Conservation (phyloP, 2,888 invertebrate genomes). For the Drosophila pseudotalamancana region DNA sequence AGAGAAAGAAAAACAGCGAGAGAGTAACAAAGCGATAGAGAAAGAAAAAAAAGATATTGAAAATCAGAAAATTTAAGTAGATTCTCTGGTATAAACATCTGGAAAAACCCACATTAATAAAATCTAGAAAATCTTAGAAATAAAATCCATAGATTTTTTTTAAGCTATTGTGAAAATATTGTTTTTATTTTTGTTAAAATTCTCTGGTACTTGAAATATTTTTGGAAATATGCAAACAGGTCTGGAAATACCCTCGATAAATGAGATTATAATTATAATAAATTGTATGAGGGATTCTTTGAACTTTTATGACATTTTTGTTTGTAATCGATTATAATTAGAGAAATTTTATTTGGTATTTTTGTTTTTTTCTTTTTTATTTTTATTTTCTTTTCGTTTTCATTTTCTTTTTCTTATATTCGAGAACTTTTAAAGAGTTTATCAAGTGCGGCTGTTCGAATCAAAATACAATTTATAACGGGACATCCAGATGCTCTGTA, state of each 20-base stretch:
- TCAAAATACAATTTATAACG: conserved; percentile 25
- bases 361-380: not conserved
- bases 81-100: no score
- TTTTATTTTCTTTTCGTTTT: conserved; percentile 4
- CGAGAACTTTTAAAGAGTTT: conserved; percentile 13
- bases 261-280: conserved; percentile 39
- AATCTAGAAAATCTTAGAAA: not conserved
- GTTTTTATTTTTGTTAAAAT: conserved; percentile 66
- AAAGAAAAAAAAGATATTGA: not conserved
- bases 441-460: conserved; percentile 20
- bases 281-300: conserved; percentile 35
- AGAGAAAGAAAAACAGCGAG: not conserved
- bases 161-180: conserved; percentile 76
- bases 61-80: no score
- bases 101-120: no score
- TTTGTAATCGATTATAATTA: conserved; percentile 6
- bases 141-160: conserved; percentile 8
- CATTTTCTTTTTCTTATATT: not conserved
- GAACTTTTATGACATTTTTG: conserved; percentile 28
- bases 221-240: conserved; percentile 52
- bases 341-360: not conserved
- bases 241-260: conserved; percentile 47
- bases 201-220: conserved; percentile 66
- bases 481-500: not conserved
- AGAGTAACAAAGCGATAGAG: not conserved